Evolutionary conservation across 2,113 vertebrate species (phyloP), one percentile per base, ranked within the genome.

Genomic region (Mormyrus iriodes): DNA sequence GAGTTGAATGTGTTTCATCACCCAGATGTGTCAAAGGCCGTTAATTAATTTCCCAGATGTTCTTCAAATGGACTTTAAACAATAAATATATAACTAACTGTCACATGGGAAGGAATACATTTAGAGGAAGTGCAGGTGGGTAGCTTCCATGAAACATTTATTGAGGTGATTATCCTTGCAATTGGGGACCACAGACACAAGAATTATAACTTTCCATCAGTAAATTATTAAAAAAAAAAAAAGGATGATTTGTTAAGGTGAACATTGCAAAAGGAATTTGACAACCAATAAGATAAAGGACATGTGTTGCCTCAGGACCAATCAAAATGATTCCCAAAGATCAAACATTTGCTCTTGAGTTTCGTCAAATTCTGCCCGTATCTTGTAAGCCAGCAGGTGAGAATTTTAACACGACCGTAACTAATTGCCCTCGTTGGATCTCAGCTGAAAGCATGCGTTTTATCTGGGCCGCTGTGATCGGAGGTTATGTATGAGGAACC

Each of bases 401-500:
- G 48, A 89, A 85, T 1, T 42, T 85, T 61, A 13, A 89, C 10
- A 85, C 10, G 44, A 69, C 10, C 27, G 31, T 49, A 58, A 53
- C 31, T 89, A 48, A 85, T 44, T 21, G 24, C 31, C 48, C 49
- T 46, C 3, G 24, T 73, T 8, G 31, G 4, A 15, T 73, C 13
- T 31, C 6, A 48, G 42, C 65, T 85, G 8, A 10, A 85, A 3
- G 82, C 24, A 85, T 61, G 39, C 82, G 24, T 85, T n/a, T 53
- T 3, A 85, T 55, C 73, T 83, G 52, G 17, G 53, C n/a, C 44
- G 3, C 61, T 39, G 19, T 55, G 35, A 51, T 27, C 46, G 24
- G 46, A 42, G 39, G 24, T 73, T 85, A 89, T 49, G 79, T 89
- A 88, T 85, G 24, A 21, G 49, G 87, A 65, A 86, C 65, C 39